These are phyloP conservation scores for Centruroides vittatus DNA, from an alignment of 1,140 invertebrate genomes.

Conservation along the genomic window DNA sequence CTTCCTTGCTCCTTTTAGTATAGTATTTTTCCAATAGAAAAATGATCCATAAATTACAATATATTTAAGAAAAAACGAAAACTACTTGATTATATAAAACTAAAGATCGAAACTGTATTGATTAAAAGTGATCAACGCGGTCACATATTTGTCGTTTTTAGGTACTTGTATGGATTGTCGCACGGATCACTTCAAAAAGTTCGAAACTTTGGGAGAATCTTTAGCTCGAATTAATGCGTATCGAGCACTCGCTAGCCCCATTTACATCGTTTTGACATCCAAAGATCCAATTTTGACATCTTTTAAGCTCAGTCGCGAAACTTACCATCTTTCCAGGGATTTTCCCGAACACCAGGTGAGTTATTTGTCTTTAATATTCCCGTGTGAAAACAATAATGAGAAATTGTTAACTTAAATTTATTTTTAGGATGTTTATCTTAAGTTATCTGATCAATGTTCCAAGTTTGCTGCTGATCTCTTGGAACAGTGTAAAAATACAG, in stretches of 20 bases:
- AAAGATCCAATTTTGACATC: constrained; percentile 68
- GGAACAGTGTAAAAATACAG: constrained; percentile 72
- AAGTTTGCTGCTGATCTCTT: constrained; percentile 80
- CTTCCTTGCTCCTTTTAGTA: too few species aligned
- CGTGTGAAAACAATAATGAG: not conserved
- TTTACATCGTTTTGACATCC: constrained; percentile 69
- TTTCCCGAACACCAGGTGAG: constrained; percentile 47
- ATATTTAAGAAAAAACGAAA: too few species aligned
- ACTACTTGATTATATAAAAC: too few species aligned
- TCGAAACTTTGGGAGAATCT: constrained; percentile 64
- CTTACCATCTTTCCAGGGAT: constrained; percentile 54
- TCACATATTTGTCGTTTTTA: constrained; percentile 11
- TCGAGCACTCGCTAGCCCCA: constrained; percentile 75
- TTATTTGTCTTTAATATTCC: not conserved
- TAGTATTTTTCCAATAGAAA: too few species aligned
- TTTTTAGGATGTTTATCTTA: constrained; percentile 20
- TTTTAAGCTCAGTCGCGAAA: constrained; percentile 67
- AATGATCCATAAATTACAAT: too few species aligned
- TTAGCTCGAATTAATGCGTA: constrained; percentile 83
- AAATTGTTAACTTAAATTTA: not conserved
- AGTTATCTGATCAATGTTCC: constrained; percentile 68
- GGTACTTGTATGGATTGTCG: constrained; percentile 60
- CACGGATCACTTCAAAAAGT: constrained; percentile 46
- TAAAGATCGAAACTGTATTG: too few species aligned
- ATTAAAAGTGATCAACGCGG: too few species aligned